Evolutionary conservation across 2,797 vertebrate species (phyloP).

Genomic region (Eurystomus glaucurus): DNA sequence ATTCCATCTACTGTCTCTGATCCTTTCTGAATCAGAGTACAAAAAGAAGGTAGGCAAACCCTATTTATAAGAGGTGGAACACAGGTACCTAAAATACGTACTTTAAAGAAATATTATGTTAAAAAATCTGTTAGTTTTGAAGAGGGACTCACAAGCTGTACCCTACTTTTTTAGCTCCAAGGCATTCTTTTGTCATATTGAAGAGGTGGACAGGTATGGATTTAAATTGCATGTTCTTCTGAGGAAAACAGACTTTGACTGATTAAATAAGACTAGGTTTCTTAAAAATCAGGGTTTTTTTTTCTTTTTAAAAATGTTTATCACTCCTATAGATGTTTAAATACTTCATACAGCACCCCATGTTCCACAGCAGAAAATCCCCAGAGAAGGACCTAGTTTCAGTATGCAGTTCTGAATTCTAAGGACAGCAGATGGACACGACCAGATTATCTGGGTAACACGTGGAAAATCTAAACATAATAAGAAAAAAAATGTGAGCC

Average conservation of each 20-base stretch:
- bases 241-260: background rate
- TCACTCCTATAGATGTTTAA: background rate
- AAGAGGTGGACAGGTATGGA: background rate
- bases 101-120: background rate
- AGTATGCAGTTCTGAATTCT: background rate
- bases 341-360: background rate
- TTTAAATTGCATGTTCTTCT: background rate
- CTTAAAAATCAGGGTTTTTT: background rate
- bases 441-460: background rate
- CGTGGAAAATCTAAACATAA: conserved; percentile 13
- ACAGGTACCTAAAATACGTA: background rate
- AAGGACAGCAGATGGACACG: background rate
- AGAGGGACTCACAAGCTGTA: background rate
- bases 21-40: background rate
- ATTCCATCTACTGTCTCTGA: background rate
- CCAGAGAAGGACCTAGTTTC: background rate
- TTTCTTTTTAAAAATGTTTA: background rate
- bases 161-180: background rate
- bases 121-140: background rate
- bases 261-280: background rate
- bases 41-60: background rate
- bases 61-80: background rate
- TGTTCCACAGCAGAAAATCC: background rate
- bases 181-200: background rate
- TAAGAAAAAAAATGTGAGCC: conserved; percentile 6